phyloP scores from a whole-genome alignment of 2,888 invertebrate species.

The Eumacrocentrus americanus region DNA sequence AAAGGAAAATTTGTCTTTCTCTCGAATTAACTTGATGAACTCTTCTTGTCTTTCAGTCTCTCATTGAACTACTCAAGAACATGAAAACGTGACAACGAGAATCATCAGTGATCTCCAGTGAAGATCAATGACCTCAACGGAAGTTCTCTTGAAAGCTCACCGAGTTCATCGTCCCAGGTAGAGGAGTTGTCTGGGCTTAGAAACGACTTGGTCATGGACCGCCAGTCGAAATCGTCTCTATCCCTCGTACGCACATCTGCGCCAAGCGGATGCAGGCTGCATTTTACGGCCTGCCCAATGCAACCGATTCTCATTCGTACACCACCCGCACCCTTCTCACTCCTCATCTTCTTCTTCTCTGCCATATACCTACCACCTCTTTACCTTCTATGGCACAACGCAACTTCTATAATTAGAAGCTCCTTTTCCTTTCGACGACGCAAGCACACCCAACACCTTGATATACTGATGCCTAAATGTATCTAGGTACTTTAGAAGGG shows the following conservation, averaged over 20 bases:
- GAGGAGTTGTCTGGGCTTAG: slow-evolving; percentile 4
- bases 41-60: too few relatives aligned
- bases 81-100: too few relatives aligned
- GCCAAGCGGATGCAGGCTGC: slow-evolving; percentile 59
- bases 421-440: slow-evolving; percentile 46
- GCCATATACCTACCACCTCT: slow-evolving; percentile 35
- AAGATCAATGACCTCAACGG: not conserved
- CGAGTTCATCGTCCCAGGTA: slow-evolving; percentile 34
- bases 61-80: too few relatives aligned
- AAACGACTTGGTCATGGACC: slow-evolving; percentile 10
- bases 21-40: too few relatives aligned
- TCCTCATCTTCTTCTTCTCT: slow-evolving; percentile 24
- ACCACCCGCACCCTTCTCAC: slow-evolving; percentile 43
- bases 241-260: slow-evolving; percentile 51
- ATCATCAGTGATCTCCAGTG: too few relatives aligned
- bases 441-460: too few relatives aligned
- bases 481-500: too few relatives aligned
- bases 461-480: too few relatives aligned
- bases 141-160: not conserved
- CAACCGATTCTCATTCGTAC: slow-evolving; percentile 52
- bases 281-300: slow-evolving; percentile 58
- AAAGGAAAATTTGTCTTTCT: too few relatives aligned
- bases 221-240: slow-evolving; percentile 6
- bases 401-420: slow-evolving; percentile 55
- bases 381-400: slow-evolving; percentile 42